phyloP scores from a whole-genome alignment of 2,113 vertebrate genomes.

The Pygoscelis antarcticus region DNA sequence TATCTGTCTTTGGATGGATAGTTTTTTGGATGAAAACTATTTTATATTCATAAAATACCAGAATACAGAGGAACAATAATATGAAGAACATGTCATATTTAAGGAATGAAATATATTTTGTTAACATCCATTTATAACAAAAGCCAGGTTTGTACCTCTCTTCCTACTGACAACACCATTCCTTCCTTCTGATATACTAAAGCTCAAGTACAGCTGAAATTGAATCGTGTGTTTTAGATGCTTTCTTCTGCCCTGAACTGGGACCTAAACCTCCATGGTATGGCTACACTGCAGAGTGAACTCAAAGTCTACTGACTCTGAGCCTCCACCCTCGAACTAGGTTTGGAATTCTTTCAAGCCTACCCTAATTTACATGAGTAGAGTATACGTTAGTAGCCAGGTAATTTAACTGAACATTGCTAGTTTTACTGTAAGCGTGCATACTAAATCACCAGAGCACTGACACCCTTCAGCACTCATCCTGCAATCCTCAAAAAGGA shows the following conservation, averaged over 20 bases:
- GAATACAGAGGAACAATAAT: neutral
- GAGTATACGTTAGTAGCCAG: neutral
- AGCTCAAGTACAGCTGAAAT: neutral
- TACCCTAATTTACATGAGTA: neutral
- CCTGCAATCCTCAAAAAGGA: neutral
- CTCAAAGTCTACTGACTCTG: neutral
- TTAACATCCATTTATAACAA: neutral
- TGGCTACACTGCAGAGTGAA: neutral
- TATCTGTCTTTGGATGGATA: neutral
- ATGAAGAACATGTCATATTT: neutral
- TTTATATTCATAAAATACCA: neutral
- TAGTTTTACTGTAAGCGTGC: neutral
- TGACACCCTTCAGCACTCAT: neutral
- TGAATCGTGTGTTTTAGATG: fast-evolving
- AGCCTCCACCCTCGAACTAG: neutral
- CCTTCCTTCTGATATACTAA: neutral
- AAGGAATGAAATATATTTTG: neutral
- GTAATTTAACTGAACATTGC: neutral
- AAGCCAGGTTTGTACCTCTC: neutral
- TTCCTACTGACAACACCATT: neutral
- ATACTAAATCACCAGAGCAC: neutral
- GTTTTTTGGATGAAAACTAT: neutral
- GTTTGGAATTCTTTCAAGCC: neutral
- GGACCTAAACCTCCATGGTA: neutral
- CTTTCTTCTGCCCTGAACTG: neutral